Percentiles rank a stretch among this genome's conserved stretches.
Evolutionary conservation across 1,140 invertebrate genomes (phyloP).

Genomic region (Bombyx mori): DNA sequence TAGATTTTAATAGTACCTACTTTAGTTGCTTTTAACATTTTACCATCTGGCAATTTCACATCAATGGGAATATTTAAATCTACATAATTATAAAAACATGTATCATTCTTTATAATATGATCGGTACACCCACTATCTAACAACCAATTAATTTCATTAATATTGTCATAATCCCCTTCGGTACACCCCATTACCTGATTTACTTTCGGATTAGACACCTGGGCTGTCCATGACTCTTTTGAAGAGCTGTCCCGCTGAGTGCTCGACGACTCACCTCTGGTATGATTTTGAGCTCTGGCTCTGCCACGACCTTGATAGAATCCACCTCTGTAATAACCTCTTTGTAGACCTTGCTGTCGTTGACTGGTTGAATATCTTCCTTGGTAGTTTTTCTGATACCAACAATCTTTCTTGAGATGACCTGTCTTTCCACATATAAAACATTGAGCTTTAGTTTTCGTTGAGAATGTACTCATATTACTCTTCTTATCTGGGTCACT

Average conservation of each 20-base stretch:
- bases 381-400: slow-evolving; percentile 16
- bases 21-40: slow-evolving; percentile 36
- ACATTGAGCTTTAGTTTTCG: slow-evolving; percentile 26
- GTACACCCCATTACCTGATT: slow-evolving; percentile 10
- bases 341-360: slow-evolving; percentile 20
- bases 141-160: slow-evolving; percentile 36
- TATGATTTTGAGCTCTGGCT: slow-evolving; percentile 22
- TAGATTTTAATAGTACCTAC: slow-evolving; percentile 26
- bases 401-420: slow-evolving; percentile 27
- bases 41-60: slow-evolving; percentile 26
- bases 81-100: slow-evolving; percentile 32
- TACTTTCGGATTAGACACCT: slow-evolving; percentile 20
- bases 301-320: slow-evolving; percentile 18
- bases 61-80: slow-evolving; percentile 33
- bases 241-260: slow-evolving; percentile 7
- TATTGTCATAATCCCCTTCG: slow-evolving; percentile 13
- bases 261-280: slow-evolving; percentile 17
- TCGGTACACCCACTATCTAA: slow-evolving; percentile 47
- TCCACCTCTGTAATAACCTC: slow-evolving; percentile 23
- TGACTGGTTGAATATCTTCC: not conserved
- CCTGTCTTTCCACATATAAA: slow-evolving; percentile 35
- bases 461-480: slow-evolving; percentile 30
- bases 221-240: slow-evolving; percentile 26
- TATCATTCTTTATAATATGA: slow-evolving; percentile 45
- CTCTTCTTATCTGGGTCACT: slow-evolving; percentile 22